Evolutionary conservation across 2,888 invertebrate species (phyloP).

Genomic region (Homarus gammarus): DNA sequence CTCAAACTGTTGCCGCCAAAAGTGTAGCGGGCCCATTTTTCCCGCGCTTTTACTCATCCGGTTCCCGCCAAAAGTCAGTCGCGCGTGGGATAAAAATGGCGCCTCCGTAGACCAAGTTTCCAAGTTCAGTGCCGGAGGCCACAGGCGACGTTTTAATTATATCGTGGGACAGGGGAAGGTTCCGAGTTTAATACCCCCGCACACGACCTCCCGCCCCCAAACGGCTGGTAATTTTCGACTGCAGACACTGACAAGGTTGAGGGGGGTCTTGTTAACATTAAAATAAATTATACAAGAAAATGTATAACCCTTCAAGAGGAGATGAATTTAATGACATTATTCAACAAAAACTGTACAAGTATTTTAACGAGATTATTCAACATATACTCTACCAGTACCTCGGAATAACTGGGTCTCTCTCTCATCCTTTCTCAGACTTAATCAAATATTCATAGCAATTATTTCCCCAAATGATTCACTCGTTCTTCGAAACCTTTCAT

Average conservation of each 20-base stretch:
- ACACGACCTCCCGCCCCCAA: too few relatives aligned
- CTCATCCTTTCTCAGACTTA: not conserved
- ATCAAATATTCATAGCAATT: not conserved
- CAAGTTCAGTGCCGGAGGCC: slow-evolving; percentile 39
- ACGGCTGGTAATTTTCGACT: slow-evolving; percentile 33
- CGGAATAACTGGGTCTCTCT: too few relatives aligned
- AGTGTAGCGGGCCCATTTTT: slow-evolving; percentile 47
- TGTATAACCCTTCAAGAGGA: too few relatives aligned
- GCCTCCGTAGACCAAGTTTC: slow-evolving; percentile 44
- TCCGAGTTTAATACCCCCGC: slow-evolving; percentile 30
- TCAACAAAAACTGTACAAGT: too few relatives aligned
- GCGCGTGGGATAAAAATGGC: slow-evolving; percentile 52
- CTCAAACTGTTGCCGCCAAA: slow-evolving; percentile 51
- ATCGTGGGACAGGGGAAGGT: slow-evolving; percentile 7
- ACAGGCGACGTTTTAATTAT: slow-evolving; percentile 41
- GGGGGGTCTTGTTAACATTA: too few relatives aligned
- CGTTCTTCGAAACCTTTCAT: too few relatives aligned
- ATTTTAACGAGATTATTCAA: too few relatives aligned
- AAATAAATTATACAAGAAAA: too few relatives aligned
- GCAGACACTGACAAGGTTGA: not conserved
- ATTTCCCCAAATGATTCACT: not conserved
- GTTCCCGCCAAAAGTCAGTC: slow-evolving; percentile 63
- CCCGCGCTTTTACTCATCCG: slow-evolving; percentile 51
- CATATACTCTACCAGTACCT: too few relatives aligned
- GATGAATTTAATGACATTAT: not conserved